A percentile compares a stretch with the other conserved stretches of the same genome.
Conservation (phyloP, 2,797 vertebrate species). For the Muraenolepis orangiensis region DNA sequence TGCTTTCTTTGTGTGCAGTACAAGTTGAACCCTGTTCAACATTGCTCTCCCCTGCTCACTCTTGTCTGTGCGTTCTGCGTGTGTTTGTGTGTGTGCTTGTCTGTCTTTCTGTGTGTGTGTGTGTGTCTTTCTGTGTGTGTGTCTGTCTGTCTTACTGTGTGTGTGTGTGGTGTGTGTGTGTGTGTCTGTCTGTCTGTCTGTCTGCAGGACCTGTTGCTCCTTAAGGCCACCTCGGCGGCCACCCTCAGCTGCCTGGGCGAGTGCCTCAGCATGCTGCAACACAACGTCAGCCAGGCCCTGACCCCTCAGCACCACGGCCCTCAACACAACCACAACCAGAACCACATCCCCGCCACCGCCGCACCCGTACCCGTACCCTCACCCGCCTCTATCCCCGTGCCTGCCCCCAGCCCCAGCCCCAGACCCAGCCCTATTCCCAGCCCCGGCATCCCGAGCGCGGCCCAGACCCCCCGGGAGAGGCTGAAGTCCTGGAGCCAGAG, state of each 20-base stretch:
- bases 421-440: slow-evolving; percentile 15
- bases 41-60: neutral
- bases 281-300: slow-evolving; percentile 78
- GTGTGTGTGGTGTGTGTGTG: neutral
- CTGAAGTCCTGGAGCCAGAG: slow-evolving; percentile 22
- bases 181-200: neutral
- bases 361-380: slow-evolving; percentile 38
- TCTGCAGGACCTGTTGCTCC: slow-evolving; percentile 81
- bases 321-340: slow-evolving; percentile 40
- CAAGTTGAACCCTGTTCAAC: neutral
- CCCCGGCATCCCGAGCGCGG: slow-evolving; percentile 48
- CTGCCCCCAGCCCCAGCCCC: neutral
- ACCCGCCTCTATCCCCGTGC: neutral
- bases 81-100: no score
- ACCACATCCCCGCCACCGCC: slow-evolving; percentile 20
- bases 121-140: no score
- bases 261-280: slow-evolving; percentile 85
- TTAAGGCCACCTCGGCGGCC: slow-evolving; percentile 90
- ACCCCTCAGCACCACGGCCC: slow-evolving; percentile 58
- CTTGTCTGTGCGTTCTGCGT: no score
- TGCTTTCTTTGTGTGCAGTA: no score
- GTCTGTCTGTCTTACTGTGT: neutral
- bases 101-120: no score
- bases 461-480: slow-evolving; percentile 20
- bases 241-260: slow-evolving; percentile 91